Evolutionary conservation across 64 coral and sea anemone genomes (phyloP).

Genomic region (Cladopsammia gracilis): DNA sequence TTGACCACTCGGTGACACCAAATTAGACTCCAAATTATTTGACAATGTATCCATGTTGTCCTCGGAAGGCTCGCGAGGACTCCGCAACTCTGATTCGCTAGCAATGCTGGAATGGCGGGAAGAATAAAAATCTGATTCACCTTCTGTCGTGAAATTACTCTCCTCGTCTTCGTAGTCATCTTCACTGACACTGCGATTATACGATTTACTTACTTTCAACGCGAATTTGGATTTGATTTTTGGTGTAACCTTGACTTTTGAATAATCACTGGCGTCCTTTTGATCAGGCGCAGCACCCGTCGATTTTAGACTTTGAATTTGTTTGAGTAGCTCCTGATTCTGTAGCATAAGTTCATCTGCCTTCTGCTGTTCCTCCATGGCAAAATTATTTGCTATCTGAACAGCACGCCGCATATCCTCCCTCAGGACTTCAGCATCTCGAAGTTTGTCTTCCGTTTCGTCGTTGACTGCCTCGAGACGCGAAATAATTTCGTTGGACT

Average conservation of each 20-base stretch:
- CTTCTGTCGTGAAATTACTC: constrained; percentile 47
- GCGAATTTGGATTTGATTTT: not conserved
- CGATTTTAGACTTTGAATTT: constrained; percentile 4
- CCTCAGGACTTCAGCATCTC: constrained; percentile 45
- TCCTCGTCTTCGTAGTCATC: constrained; percentile 39
- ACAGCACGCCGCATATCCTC: constrained; percentile 70
- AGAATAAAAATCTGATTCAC: constrained; percentile 63
- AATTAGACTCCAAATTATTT: not conserved
- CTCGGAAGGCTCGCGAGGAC: not conserved
- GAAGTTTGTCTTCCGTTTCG: constrained; percentile 69
- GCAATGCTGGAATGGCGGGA: constrained; percentile 52
- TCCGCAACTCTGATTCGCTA: constrained; percentile 32
- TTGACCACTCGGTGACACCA: not conserved
- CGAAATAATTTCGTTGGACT: constrained; percentile 71
- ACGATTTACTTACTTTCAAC: not conserved
- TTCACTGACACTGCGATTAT: constrained; percentile 3
- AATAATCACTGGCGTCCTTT: constrained; percentile 14
- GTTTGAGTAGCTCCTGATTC: constrained; percentile 52
- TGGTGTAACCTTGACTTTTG: not conserved
- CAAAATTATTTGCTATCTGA: constrained; percentile 71
- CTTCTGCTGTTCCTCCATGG: constrained; percentile 64
- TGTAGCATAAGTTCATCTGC: constrained; percentile 3
- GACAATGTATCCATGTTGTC: not conserved
- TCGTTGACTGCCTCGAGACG: constrained; percentile 57
- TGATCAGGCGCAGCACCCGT: not conserved